A percentile compares a stretch with the other conserved stretches of the same genome.
phyloP scores from a whole-genome alignment of 2,113 vertebrate species.

The Scortum barcoo region DNA sequence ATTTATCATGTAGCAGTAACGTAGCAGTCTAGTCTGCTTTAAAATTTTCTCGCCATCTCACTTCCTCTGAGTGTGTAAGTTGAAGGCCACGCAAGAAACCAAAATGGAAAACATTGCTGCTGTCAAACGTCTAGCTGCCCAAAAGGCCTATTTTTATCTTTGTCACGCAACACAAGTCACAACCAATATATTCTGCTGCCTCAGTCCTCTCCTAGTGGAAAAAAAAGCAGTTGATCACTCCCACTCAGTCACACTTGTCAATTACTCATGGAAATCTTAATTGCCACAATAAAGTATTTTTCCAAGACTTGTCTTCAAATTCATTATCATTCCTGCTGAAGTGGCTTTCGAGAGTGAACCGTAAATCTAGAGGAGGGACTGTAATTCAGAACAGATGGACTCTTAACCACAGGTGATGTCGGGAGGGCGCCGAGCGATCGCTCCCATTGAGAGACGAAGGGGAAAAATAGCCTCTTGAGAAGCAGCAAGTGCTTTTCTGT shows the following conservation, averaged over 20 bases:
- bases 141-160: constrained; percentile 74
- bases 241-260: constrained; percentile 72
- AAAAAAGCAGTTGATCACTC: constrained; percentile 55
- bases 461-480: constrained; percentile 18
- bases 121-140: constrained; percentile 57
- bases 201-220: constrained; percentile 39
- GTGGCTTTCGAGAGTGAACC: constrained; percentile 68
- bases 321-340: constrained; percentile 83
- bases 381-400: constrained; percentile 85
- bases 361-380: constrained; percentile 79
- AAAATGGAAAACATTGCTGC: constrained; percentile 70
- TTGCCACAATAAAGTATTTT: constrained; percentile 80
- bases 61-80: constrained; percentile 48
- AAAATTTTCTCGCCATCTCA: constrained; percentile 23
- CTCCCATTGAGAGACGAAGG: constrained; percentile 50
- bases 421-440: constrained; percentile 68
- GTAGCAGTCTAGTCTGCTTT: constrained; percentile 5
- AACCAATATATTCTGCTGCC: constrained; percentile 56
- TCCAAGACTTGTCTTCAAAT: constrained; percentile 78
- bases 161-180: constrained; percentile 71
- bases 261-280: constrained; percentile 79
- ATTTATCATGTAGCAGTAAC: constrained; percentile 25
- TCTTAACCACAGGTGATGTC: constrained; percentile 85
- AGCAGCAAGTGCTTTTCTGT: constrained; percentile 63
- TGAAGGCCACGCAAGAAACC: constrained; percentile 44